Evolutionary conservation across 2,113 vertebrate species (phyloP).

Genomic region (Microcebus murinus): DNA sequence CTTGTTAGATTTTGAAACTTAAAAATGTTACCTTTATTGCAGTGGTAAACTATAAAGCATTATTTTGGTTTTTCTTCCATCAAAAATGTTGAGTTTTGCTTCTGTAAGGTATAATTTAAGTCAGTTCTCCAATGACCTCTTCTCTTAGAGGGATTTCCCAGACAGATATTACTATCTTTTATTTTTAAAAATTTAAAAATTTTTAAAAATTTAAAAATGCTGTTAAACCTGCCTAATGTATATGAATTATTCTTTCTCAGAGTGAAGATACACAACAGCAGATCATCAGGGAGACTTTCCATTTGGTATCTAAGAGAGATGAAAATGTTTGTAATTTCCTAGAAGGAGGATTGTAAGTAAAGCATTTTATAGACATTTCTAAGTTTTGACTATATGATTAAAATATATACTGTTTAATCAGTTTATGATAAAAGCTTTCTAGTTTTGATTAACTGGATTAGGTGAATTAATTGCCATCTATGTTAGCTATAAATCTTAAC

Average conservation of each 20-base stretch:
- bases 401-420: conserved; percentile 5
- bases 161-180: neutral
- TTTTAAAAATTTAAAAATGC: conserved; percentile 34
- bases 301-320: conserved; percentile 98
- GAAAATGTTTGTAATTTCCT: conserved; percentile 99
- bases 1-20: conserved; percentile 41
- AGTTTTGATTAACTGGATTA: conserved; percentile 43
- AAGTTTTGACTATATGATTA: conserved; percentile 44
- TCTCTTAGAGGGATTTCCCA: neutral
- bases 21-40: conserved; percentile 48
- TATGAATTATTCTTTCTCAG: conserved; percentile 84
- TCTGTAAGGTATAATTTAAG: neutral
- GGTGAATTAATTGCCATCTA: neutral
- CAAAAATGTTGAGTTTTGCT: neutral
- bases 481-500: conserved; percentile 42
- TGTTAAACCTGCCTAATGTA: conserved; percentile 50
- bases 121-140: neutral
- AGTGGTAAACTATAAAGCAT: neutral
- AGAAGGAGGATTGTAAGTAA: conserved; percentile 98
- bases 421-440: neutral
- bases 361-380: conserved; percentile 40
- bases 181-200: conserved; percentile 43
- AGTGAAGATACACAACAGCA: conserved; percentile 99
- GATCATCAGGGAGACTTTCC: conserved; percentile 99
- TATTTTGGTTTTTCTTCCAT: neutral